A percentile compares a stretch with the other conserved stretches of the same genome.
phyloP scores from a whole-genome alignment of 2,888 invertebrate genomes.

The Cheilosia impressa region DNA sequence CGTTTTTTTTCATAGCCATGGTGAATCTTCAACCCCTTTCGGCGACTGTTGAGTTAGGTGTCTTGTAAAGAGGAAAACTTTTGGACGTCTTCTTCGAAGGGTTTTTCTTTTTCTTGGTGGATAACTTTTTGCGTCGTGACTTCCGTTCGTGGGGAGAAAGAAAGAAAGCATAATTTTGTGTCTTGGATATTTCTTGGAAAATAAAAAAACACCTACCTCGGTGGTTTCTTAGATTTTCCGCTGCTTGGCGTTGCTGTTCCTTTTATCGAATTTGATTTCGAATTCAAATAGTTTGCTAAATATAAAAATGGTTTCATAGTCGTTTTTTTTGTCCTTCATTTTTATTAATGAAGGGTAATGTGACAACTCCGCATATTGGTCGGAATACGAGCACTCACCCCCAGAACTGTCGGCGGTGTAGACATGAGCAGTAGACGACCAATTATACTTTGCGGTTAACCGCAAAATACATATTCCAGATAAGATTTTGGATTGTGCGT shows the following conservation, averaged over 20 bases:
- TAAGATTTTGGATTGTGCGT: constrained; percentile 77
- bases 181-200: constrained; percentile 69
- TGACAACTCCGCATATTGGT: background rate
- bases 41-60: background rate
- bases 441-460: constrained; percentile 84
- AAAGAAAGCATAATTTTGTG: constrained; percentile 66
- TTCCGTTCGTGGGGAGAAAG: constrained; percentile 12
- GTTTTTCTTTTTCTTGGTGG: constrained; percentile 46
- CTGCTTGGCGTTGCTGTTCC: constrained; percentile 53
- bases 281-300: background rate
- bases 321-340: constrained; percentile 61
- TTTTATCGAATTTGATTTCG: constrained; percentile 14
- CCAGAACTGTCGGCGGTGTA: constrained; percentile 27
- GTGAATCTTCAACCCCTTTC: constrained; percentile 35
- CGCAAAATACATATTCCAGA: constrained; percentile 83
- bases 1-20: background rate
- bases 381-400: constrained; percentile 25
- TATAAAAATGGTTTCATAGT: background rate
- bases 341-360: constrained; percentile 32
- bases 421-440: constrained; percentile 80
- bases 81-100: constrained; percentile 44
- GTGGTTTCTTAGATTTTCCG: constrained; percentile 62
- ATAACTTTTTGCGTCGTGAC: constrained; percentile 50
- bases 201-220: constrained; percentile 31
- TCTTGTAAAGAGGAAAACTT: constrained; percentile 47